Evolutionary conservation across 2,797 vertebrate genomes (phyloP).

Genomic region (Acanthurus tractus): DNA sequence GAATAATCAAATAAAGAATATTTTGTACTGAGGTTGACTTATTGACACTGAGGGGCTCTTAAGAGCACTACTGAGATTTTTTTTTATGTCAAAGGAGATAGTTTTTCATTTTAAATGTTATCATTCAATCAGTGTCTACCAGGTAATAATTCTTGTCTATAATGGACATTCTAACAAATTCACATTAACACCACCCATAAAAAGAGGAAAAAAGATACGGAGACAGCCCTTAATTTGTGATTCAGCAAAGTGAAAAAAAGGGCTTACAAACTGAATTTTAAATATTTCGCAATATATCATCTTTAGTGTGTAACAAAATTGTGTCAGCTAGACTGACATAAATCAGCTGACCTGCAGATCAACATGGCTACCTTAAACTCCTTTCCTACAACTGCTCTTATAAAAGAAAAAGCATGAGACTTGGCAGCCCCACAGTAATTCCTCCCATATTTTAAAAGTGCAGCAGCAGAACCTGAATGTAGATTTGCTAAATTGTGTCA

Average conservation of each 20-base stretch:
- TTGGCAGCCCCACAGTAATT: neutral
- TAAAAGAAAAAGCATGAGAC: neutral
- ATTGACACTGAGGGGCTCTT: neutral
- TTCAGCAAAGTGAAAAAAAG: neutral
- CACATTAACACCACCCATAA: neutral
- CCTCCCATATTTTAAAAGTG: slow-evolving; percentile 3
- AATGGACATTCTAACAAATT: neutral
- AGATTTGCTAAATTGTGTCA: slow-evolving; percentile 12
- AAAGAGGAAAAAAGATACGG: neutral
- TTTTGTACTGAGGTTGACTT: slow-evolving; percentile 9
- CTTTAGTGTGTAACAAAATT: slow-evolving; percentile 16
- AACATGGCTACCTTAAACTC: neutral
- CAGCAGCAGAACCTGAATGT: neutral
- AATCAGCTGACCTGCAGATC: slow-evolving; percentile 7
- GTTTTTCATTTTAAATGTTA: neutral
- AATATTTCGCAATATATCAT: neutral
- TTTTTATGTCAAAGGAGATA: neutral
- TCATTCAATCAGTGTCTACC: neutral
- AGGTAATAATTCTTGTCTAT: neutral
- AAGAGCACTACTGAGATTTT: slow-evolving; percentile 1
- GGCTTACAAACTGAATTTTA: neutral
- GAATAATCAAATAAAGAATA: neutral
- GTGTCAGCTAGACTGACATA: neutral
- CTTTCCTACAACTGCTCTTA: neutral
- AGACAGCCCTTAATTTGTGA: neutral